phyloP scores from a whole-genome alignment of 2,797 vertebrate genomes.

The Microhierax caerulescens region DNA sequence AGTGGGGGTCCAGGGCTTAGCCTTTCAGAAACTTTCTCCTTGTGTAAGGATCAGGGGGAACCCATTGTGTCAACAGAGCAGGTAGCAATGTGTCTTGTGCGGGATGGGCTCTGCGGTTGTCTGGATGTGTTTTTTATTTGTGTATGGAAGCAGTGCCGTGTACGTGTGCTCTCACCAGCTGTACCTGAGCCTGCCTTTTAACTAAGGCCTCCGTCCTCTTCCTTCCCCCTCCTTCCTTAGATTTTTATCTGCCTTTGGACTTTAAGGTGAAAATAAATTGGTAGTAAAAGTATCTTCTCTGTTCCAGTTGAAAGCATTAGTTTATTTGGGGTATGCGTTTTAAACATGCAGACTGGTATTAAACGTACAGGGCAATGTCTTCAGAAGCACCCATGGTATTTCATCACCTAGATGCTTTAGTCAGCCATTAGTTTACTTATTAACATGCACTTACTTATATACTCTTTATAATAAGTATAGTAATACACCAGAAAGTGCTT shows the following conservation, averaged over 20 bases:
- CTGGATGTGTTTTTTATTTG: neutral
- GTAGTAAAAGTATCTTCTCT: neutral
- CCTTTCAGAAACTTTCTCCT: neutral
- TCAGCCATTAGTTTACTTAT: neutral
- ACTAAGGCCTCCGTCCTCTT: neutral
- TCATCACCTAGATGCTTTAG: neutral
- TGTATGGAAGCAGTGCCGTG: rapidly evolving
- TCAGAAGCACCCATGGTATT: neutral
- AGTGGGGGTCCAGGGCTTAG: neutral
- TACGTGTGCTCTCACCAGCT: neutral
- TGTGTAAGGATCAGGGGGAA: neutral
- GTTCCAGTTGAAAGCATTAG: neutral
- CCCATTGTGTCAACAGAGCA: rapidly evolving
- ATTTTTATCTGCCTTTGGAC: neutral
- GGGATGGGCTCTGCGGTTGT: neutral
- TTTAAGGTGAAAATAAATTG: neutral
- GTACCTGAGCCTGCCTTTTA: neutral
- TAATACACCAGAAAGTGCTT: neutral
- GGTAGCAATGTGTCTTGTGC: neutral
- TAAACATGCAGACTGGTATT: neutral
- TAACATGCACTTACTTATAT: neutral
- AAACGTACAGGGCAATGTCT: neutral
- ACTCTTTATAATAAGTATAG: neutral
- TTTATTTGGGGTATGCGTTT: neutral
- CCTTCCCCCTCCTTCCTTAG: neutral